phyloP scores from a whole-genome alignment of 2,113 vertebrate genomes.

The Trachemys scripta region DNA sequence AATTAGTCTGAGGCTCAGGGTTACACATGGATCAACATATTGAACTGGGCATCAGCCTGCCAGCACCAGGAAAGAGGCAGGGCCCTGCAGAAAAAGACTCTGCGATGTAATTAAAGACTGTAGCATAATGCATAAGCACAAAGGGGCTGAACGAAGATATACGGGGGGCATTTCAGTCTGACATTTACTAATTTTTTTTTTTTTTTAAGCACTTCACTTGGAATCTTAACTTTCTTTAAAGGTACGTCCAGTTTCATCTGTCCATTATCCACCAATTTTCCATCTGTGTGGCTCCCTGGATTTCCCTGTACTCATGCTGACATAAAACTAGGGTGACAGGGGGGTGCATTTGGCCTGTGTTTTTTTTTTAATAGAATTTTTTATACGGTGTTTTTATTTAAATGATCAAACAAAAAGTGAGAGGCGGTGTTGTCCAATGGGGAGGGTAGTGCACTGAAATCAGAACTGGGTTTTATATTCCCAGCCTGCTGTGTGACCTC shows the following conservation, averaged over 20 bases:
- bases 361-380: neutral
- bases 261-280: neutral
- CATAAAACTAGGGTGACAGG: neutral
- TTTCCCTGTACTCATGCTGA: neutral
- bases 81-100: too few species aligned
- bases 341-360: neutral
- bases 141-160: too few species aligned
- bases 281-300: accelerated
- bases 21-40: too few species aligned
- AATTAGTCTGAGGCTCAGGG: too few species aligned
- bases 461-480: too few species aligned
- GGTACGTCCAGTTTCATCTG: neutral
- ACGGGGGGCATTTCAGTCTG: too few species aligned
- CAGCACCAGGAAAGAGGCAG: too few species aligned
- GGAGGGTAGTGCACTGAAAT: neutral
- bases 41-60: too few species aligned
- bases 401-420: neutral
- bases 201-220: neutral
- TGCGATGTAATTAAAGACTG: too few species aligned
- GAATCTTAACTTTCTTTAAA: neutral
- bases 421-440: neutral
- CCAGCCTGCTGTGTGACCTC: too few species aligned
- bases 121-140: too few species aligned
- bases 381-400: neutral
- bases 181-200: too few species aligned